Percentiles rank a stretch among this genome's conserved stretches.
Evolutionary conservation across 2,113 vertebrate genomes (phyloP).

Genomic region (Nibea albiflora): DNA sequence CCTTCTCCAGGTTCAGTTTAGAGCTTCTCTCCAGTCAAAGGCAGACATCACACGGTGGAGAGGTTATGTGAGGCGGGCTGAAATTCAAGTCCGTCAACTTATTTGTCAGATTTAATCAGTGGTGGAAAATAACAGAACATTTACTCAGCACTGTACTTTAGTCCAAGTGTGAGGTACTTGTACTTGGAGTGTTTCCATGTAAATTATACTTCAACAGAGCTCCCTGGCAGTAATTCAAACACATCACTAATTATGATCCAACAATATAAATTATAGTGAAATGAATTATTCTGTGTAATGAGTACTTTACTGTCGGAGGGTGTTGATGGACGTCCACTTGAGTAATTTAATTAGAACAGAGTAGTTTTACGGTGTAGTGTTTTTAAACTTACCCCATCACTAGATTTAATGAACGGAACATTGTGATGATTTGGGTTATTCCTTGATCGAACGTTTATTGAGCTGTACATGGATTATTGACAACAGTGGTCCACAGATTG

Average conservation of each 20-base stretch:
- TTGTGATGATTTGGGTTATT: not conserved
- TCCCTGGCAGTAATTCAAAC: not conserved
- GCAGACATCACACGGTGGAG: not conserved
- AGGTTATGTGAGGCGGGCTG: not conserved
- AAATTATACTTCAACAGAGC: not conserved
- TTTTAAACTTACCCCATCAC: not conserved
- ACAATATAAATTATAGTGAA: not conserved
- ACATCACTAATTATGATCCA: not conserved
- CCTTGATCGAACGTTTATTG: not conserved
- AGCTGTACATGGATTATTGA: not conserved
- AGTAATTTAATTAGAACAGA: not conserved
- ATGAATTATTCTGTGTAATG: not conserved
- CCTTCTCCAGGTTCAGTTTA: not conserved
- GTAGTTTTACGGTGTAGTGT: not conserved
- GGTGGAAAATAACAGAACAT: not conserved
- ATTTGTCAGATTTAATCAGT: conserved; percentile 9
- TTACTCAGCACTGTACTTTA: not conserved
- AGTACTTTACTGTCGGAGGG: not conserved
- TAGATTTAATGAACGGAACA: not conserved
- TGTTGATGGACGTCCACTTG: not conserved
- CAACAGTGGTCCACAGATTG: not conserved
- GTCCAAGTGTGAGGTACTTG: not conserved
- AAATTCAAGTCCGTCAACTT: not conserved
- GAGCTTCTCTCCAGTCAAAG: not conserved
- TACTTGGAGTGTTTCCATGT: not conserved